Evolutionary conservation across 2,888 invertebrate genomes (phyloP), one percentile per base, ranked within the genome.

Genomic region (Aromia moschata): DNA sequence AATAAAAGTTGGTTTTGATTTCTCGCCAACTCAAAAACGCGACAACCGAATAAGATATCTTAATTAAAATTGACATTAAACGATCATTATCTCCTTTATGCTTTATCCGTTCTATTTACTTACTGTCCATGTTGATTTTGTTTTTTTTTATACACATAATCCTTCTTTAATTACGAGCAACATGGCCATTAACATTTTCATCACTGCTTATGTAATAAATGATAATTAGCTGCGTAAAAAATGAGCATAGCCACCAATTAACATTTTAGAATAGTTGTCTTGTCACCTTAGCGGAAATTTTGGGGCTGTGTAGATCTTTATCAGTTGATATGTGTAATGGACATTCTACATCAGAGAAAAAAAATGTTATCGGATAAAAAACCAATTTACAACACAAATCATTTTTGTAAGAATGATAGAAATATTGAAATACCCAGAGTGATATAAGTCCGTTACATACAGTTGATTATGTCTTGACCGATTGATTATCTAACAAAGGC

Each of bases 11-110:
- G 11, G 30, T 45, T 31, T 31, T 14, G 45, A 45, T 31, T 45
- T 12, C 45, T n/a, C 14, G 15, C 15, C 31, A 41, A 41, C 16
- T 30, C 18, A 12, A 25, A 15, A 17, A 52, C 49, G 49, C 38
- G 49, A 37, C 37, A 15, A 33, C 49, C 15, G 20, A 49, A 38
- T 40, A 20, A 49, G 49, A 49, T 49, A 49, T 38, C 58, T 56
- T 53, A 62, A 62, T 62, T 58, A 62, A 51, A 58, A 62, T 41
- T 55, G 62, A 58, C 61, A 40, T 54, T 58, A 58, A 60, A 52
- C 45, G 61, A 51, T 58, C n/a, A 44, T 51, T 55, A 61, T 61
- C 61, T 58, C 41, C 33, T 53, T 51, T 52, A 37, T 62, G 49
- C 40, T 58, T 46, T 55, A 58, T 62, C 41, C 14, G 16, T 15